Percentiles rank a stretch among this genome's conserved stretches.
phyloP scores from a whole-genome alignment of 2,888 invertebrate species.

The Druceiella hillmani region DNA sequence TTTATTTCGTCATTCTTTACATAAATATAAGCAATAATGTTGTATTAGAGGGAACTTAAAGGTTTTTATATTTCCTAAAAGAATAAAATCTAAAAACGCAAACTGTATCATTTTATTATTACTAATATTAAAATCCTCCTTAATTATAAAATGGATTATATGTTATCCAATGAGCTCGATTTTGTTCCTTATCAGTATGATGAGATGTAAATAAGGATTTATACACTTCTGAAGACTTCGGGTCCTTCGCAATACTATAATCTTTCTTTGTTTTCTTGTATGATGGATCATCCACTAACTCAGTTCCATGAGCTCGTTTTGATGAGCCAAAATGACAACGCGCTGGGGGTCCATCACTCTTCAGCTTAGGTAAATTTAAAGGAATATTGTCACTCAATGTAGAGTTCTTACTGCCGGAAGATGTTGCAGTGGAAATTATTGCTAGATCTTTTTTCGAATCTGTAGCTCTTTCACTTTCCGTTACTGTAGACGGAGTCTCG shows the following conservation, averaged over 20 bases:
- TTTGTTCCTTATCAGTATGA: slow-evolving; percentile 78
- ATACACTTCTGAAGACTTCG: slow-evolving; percentile 82
- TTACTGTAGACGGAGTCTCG: slow-evolving; percentile 20
- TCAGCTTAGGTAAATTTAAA: slow-evolving; percentile 40
- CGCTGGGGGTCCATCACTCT: slow-evolving; percentile 36
- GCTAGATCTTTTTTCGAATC: slow-evolving; percentile 38
- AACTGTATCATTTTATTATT: too few species aligned
- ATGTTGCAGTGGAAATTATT: slow-evolving; percentile 30
- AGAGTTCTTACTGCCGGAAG: slow-evolving; percentile 21
- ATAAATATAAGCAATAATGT: too few species aligned
- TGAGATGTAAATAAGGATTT: slow-evolving; percentile 95
- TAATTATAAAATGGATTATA: slow-evolving; percentile 94
- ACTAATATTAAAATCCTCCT: too few species aligned
- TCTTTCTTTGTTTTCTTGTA: slow-evolving; percentile 72
- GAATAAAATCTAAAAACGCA: too few species aligned
- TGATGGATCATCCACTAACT: slow-evolving; percentile 56
- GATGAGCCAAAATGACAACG: slow-evolving; percentile 44
- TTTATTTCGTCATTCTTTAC: too few species aligned
- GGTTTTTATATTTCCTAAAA: too few species aligned
- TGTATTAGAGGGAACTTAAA: too few species aligned
- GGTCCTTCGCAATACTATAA: slow-evolving; percentile 87
- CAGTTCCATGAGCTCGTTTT: slow-evolving; percentile 38
- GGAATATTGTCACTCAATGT: slow-evolving; percentile 41
- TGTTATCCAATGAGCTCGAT: slow-evolving; percentile 94
- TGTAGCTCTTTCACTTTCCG: slow-evolving; percentile 29